These are phyloP conservation scores for sheep (Ovis aries) DNA, from an alignment of 2,113 vertebrate genomes.

Conservation along the genomic window ARS-UI_Ramb_v3.0 NC_056059.1:73090501-73091000, in stretches of 20 bases:
- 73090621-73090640: slow-evolving; percentile 90
- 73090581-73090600: slow-evolving; percentile 90
- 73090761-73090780: not conserved
- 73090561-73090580: slow-evolving; percentile 89
- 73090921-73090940: not conserved
- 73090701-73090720: not conserved
- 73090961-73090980: not conserved
- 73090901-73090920: not conserved
- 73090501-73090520: not conserved
- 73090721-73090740: not conserved
- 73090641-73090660: slow-evolving; percentile 89
- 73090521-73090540: slow-evolving; percentile 88
- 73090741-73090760: not conserved
- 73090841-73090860: not conserved
- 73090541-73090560: slow-evolving; percentile 89
- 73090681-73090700: slow-evolving; percentile 37
- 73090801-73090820: not conserved
- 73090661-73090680: slow-evolving; percentile 76
- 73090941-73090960: not conserved
- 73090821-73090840: not conserved
- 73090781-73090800: not conserved
- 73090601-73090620: slow-evolving; percentile 85
- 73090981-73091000: not conserved
- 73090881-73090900: not conserved
- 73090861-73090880: not conserved